Evolutionary conservation across 2,797 vertebrate genomes (phyloP).

Genomic region (Gouania willdenowi): DNA sequence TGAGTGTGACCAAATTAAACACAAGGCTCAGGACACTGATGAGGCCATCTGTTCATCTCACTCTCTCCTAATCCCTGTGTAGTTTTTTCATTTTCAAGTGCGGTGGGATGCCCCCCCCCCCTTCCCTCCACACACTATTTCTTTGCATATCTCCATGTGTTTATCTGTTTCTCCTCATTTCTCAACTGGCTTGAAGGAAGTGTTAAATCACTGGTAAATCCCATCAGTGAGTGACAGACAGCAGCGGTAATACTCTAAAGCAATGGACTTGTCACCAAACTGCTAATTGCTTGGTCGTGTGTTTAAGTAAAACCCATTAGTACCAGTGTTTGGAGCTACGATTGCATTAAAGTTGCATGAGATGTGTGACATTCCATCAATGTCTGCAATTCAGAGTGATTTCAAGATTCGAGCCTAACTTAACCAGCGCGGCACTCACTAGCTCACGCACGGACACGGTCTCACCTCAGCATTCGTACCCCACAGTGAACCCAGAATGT

Average conservation of each 20-base stretch:
- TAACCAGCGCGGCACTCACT: not conserved
- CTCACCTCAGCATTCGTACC: constrained; percentile 5
- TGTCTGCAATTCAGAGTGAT: constrained; percentile 33
- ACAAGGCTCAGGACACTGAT: constrained; percentile 58
- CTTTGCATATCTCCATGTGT: constrained; percentile 5
- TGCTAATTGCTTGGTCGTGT: constrained; percentile 31
- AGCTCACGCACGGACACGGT: not conserved
- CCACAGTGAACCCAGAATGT: constrained; percentile 25
- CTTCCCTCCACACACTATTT: constrained; percentile 13
- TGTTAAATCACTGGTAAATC: constrained; percentile 48
- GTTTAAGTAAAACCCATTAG: constrained; percentile 31
- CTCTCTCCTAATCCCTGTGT: constrained; percentile 35
- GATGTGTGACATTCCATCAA: constrained; percentile 14
- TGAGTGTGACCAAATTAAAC: constrained; percentile 69
- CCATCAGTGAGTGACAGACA: constrained; percentile 27
- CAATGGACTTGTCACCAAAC: constrained; percentile 17
- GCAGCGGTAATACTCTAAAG: constrained; percentile 5
- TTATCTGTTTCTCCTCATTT: constrained; percentile 14
- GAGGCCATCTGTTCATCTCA: constrained; percentile 69
- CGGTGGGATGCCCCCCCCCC: constrained; percentile 26
- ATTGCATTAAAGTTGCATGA: constrained; percentile 32
- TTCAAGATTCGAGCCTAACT: constrained; percentile 5
- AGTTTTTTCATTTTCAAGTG: constrained; percentile 43
- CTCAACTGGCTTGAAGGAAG: constrained; percentile 13
- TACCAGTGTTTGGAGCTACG: constrained; percentile 17